Percentiles rank a stretch among this genome's conserved stretches.
Conservation (phyloP, 2,113 vertebrate genomes). For the Leptocoma aspasia region DNA sequence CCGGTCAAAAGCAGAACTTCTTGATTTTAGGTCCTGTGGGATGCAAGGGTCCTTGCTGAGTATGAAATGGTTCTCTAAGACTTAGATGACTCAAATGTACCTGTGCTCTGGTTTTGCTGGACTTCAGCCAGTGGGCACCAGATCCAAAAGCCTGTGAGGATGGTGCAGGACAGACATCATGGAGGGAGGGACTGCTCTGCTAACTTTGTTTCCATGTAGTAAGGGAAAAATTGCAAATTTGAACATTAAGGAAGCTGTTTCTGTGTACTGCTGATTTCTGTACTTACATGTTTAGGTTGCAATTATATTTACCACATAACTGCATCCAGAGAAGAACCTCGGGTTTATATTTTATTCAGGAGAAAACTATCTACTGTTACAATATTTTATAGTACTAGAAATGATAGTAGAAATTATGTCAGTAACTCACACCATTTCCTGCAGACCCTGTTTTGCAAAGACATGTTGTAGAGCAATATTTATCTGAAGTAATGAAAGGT, state of each 20-base stretch:
- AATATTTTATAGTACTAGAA: background rate
- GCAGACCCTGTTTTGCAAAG: background rate
- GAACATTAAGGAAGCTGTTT: background rate
- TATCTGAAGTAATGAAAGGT: background rate
- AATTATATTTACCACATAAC: background rate
- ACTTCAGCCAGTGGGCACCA: background rate
- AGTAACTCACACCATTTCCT: background rate
- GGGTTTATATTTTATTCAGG: background rate
- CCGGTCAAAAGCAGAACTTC: background rate
- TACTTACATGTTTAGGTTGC: background rate
- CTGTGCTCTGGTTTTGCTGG: background rate
- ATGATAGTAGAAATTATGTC: background rate
- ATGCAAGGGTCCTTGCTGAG: background rate
- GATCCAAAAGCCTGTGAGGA: background rate
- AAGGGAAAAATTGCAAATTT: background rate
- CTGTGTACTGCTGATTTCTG: background rate
- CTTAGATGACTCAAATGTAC: background rate
- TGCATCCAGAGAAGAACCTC: background rate
- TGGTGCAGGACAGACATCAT: background rate
- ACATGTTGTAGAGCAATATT: background rate
- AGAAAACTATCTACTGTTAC: background rate
- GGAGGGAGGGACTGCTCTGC: background rate
- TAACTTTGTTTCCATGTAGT: conserved; percentile 10
- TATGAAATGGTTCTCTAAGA: background rate
- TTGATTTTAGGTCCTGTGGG: background rate